Evolutionary conservation across 2,797 vertebrate genomes (phyloP), one percentile per base, ranked within the genome.

Genomic region (Lepilemur septentrionalis): DNA sequence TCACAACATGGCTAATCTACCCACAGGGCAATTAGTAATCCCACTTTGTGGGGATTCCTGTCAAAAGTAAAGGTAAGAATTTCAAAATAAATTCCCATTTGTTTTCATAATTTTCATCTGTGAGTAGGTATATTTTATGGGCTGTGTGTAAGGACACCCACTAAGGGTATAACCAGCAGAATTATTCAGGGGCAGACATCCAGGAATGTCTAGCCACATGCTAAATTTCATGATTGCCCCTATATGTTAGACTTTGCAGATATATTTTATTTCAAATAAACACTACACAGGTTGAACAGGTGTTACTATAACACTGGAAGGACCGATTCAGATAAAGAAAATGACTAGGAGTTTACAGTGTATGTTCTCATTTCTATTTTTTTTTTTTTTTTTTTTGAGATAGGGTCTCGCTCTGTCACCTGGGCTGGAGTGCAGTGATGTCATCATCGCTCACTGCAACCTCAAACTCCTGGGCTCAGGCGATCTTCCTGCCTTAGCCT

Each of bases 31-130:
- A 67, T 30, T 23, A 52, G 12, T 50, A 38, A 59, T n/a, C 23
- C 28, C 70, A 83, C 41, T 94, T 78, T 73, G 1, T 80, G 55
- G 32, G 76, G 91, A 63, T 59, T 59, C 14, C 65, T 59, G 61
- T 46, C 3, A 52, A 91, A 94, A 75, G 2, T 30, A 82, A 96
- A 83, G 38, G 38, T 41, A 87, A 52, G 67, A 78, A 69, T 87
- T 91, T 95, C 41, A 78, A 93, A 96, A 83, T 32, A 86, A 61
- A 78, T 67, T 65, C 63, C 30, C 28, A n/a, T 30, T 67, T 83
- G 4, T 86, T 52, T 72, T 89, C 48, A 70, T 35, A 91, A 83
- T 79, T 87, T 83, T 89, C 8, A 63, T 46, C 32, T 84, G 11
- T 28, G 73, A 93, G 30, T 41, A 57, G 35, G 23, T 38, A 25